Percentiles rank a stretch among this genome's conserved stretches.
Conservation (phyloP, 2,113 vertebrate species). For the Pholis gunnellus region DNA sequence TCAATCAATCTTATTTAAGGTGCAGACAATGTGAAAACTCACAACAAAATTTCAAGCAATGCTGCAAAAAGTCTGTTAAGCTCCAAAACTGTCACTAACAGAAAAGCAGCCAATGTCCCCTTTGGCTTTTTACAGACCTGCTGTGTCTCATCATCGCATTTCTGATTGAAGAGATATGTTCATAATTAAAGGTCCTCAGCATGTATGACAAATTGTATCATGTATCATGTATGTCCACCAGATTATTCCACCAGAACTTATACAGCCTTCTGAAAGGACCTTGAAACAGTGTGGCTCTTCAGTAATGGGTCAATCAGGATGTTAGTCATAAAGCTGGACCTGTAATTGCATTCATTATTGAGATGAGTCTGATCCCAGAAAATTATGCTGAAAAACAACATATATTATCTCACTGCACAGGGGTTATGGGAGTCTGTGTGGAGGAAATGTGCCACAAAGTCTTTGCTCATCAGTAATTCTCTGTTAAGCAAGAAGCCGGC, state of each 20-base stretch:
- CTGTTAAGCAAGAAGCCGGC: constrained; percentile 36
- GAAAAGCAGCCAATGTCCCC: background rate
- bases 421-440: constrained; percentile 44
- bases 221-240: background rate
- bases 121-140: background rate
- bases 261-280: constrained; percentile 19
- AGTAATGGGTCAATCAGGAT: constrained; percentile 70
- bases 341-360: constrained; percentile 78
- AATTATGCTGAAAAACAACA: constrained; percentile 66
- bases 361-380: constrained; percentile 66
- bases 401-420: constrained; percentile 56
- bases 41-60: background rate
- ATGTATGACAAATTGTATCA: constrained; percentile 10
- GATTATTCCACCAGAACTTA: constrained; percentile 28
- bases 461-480: constrained; percentile 41
- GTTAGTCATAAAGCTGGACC: constrained; percentile 70
- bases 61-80: background rate
- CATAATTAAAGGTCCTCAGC: constrained; percentile 15
- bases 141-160: constrained; percentile 15
- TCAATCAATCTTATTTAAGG: background rate
- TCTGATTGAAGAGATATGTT: constrained; percentile 16
- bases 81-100: background rate
- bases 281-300: constrained; percentile 48
- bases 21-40: background rate
- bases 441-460: constrained; percentile 58